Evolutionary conservation across 2,797 vertebrate species (phyloP).

Genomic region (Cottoperca gobio): DNA sequence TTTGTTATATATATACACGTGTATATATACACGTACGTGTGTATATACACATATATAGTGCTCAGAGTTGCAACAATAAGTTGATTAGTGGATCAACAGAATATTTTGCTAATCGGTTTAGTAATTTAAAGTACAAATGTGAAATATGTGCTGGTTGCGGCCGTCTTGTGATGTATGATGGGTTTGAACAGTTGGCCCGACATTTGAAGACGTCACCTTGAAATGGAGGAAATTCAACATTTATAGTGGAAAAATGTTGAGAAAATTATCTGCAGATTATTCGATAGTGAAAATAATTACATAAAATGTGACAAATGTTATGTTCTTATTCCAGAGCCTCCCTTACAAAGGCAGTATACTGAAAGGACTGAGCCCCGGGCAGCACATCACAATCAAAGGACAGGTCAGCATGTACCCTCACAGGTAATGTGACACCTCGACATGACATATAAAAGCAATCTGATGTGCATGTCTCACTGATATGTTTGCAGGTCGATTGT

Average conservation of each 20-base stretch:
- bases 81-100: too few species aligned
- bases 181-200: background rate
- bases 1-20: too few species aligned
- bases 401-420: conserved; percentile 90
- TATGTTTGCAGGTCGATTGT: background rate
- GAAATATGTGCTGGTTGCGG: background rate
- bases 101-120: background rate
- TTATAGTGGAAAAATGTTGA: background rate
- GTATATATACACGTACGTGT: too few species aligned
- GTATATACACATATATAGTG: too few species aligned
- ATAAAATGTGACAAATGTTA: background rate
- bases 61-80: too few species aligned
- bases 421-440: conserved; percentile 80
- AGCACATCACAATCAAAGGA: conserved; percentile 92
- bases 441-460: background rate
- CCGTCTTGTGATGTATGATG: background rate
- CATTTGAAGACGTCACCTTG: background rate
- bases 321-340: conserved; percentile 80
- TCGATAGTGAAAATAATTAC: accelerated
- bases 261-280: background rate
- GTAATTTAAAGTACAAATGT: background rate
- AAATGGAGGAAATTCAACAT: background rate
- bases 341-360: conserved; percentile 90
- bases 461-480: background rate
- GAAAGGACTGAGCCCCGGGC: conserved; percentile 86